These are phyloP conservation scores for Orthonevra nobilis DNA, from an alignment of 2,888 invertebrate species.

Conservation along the genomic window DNA sequence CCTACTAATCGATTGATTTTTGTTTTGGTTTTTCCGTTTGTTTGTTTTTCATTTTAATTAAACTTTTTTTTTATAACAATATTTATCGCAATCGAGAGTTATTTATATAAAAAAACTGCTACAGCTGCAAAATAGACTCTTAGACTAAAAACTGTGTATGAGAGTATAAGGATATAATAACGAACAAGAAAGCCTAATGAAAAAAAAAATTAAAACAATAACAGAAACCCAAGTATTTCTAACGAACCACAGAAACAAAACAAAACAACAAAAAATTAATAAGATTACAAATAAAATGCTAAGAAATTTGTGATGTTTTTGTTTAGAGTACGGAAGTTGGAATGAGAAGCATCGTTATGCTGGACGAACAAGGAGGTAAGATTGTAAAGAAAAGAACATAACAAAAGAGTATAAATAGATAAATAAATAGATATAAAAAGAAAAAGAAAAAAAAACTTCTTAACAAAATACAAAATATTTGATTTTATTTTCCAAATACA, in stretches of 20 bases:
- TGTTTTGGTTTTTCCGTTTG: conserved; percentile 57
- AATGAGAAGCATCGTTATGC: conserved; percentile 99
- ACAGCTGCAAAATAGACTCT: conserved; percentile 67
- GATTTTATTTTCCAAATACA: conserved; percentile 40
- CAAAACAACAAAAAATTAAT: conserved; percentile 50
- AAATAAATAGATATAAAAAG: conserved; percentile 30
- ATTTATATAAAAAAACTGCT: conserved; percentile 59
- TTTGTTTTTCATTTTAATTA: no score
- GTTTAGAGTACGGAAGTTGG: conserved; percentile 99
- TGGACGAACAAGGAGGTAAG: conserved; percentile 99
- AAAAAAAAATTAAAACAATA: conserved; percentile 17
- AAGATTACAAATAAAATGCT: conserved; percentile 69
- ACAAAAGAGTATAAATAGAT: conserved; percentile 48
- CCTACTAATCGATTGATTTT: conserved; percentile 51
- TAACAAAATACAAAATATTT: conserved; percentile 37
- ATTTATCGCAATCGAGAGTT: conserved; percentile 73
- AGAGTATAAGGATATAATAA: conserved; percentile 46
- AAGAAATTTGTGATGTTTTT: conserved; percentile 81
- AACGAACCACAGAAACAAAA: conserved; percentile 63
- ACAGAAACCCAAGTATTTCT: conserved; percentile 53
- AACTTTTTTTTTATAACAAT: conserved; percentile 27
- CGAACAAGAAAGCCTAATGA: conserved; percentile 12
- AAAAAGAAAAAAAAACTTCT: conserved; percentile 15
- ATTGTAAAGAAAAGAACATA: conserved; percentile 79
- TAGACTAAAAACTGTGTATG: conserved; percentile 43